phyloP scores from a whole-genome alignment of 2,797 vertebrate species.

The Acrocephalus scirpaceus region DNA sequence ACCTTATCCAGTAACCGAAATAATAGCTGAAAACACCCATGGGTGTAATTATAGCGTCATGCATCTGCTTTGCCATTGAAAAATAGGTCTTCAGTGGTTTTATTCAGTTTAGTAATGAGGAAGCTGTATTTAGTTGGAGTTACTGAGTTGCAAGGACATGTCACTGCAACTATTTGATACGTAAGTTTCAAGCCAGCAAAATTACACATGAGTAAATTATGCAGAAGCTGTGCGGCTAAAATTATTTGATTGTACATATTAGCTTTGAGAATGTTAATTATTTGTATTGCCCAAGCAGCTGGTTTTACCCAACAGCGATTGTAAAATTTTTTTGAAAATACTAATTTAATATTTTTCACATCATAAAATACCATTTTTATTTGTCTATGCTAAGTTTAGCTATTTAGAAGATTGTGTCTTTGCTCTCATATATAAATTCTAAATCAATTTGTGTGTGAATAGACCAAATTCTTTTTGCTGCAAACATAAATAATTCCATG shows the following conservation, averaged over 20 bases:
- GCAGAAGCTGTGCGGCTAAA: not conserved
- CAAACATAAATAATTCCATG: not conserved
- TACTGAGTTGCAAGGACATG: not conserved
- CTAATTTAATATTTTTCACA: not conserved
- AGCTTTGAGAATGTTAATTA: not conserved
- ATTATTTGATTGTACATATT: not conserved
- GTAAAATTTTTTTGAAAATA: not conserved
- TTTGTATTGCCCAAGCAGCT: not conserved
- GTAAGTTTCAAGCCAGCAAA: not conserved
- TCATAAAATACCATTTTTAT: not conserved
- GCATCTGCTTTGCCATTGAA: not conserved
- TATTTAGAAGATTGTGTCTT: not conserved
- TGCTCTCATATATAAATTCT: not conserved
- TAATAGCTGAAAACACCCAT: not conserved
- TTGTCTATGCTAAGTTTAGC: not conserved
- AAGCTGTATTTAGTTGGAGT: not conserved
- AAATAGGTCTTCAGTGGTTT: not conserved
- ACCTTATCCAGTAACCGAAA: not conserved
- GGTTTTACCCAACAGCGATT: not conserved
- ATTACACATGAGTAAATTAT: not conserved
- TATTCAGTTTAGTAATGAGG: not conserved
- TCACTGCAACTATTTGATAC: not conserved
- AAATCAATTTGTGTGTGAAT: not conserved
- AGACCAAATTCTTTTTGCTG: not conserved
- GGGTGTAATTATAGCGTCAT: not conserved